Evolutionary conservation across 1,140 invertebrate genomes (phyloP), one percentile per base, ranked within the genome.

Genomic region (Dendrolimus kikuchii): DNA sequence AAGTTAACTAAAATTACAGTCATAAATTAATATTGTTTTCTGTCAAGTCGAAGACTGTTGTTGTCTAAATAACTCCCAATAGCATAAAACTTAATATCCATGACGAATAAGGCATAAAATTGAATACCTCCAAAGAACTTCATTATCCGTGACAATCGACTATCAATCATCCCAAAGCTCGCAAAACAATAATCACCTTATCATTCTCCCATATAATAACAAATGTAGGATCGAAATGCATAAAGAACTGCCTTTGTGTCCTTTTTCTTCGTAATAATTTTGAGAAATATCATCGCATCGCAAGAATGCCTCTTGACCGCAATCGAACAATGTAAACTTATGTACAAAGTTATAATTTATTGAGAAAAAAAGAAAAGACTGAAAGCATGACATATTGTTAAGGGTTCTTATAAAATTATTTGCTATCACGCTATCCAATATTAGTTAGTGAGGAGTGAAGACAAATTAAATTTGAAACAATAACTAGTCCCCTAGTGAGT

Each of bases 131-230:
- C 59, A 77, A 80, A 81, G 73, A 71, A 81, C 73, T 82, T 86
- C 77, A 86, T 84, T 83, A 84, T 71, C 74, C 76, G 75, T 81
- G 83, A 83, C 83, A 84, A 79, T 77, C 66, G 71, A 74, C 74
- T 62, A 86, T 86, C 77, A 81, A 83, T 86, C 83, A 84, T 81
- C 64, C 60, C 54, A 66, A 74, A 74, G 66, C 78, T 81, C 78
- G 81, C 81, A 83, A 86, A 86, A 86, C 81, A 86, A 86, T 86
- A 86, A 86, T 86, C 79, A 86, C 78, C 84, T 86, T 86, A 86
- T 86, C 78, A 84, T 84, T 84, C 77, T 81, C 75, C 73, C 73
- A 82, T 23, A 23, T 81, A 83, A 83, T 83, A 86, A 84, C 72
- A 83, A 83, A 86, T 76, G 81, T 75, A 81, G 69, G 54, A 66